A percentile compares a stretch with the other conserved stretches of the same genome.
phyloP scores from a whole-genome alignment of 2,113 vertebrate species.

The Globicephala melas region DNA sequence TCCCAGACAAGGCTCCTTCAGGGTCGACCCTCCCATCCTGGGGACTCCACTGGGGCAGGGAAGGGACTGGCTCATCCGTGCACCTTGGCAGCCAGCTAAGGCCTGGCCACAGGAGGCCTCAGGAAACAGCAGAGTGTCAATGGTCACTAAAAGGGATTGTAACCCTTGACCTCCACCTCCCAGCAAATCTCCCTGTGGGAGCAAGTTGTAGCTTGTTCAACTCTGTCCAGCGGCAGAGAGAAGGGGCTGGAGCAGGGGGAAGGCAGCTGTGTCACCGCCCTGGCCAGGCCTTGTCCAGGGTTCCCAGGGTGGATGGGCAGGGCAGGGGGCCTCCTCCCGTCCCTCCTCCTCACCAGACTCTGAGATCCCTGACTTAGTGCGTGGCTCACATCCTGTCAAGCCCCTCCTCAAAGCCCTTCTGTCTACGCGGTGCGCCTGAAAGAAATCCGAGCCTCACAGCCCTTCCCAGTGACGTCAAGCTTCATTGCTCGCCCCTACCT shows the following conservation, averaged over 20 bases:
- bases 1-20: not conserved
- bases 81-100: not conserved
- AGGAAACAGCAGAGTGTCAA: not conserved
- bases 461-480: not conserved
- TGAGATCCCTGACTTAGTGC: not conserved
- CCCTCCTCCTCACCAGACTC: not conserved
- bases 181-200: not conserved
- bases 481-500: not conserved
- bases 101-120: not conserved
- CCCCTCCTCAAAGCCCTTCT: not conserved
- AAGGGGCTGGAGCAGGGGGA: not conserved
- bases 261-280: not conserved
- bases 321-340: not conserved
- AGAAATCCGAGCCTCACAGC: not conserved
- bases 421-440: fast-evolving
- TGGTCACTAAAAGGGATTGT: not conserved
- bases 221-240: not conserved
- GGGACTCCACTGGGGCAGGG: not conserved
- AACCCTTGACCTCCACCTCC: not conserved
- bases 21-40: not conserved
- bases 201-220: not conserved
- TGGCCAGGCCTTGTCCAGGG: not conserved
- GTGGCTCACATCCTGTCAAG: not conserved
- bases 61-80: not conserved
- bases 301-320: not conserved